A percentile compares a stretch with the other conserved stretches of the same genome.
phyloP scores from a whole-genome alignment of 2,113 vertebrate genomes.

The Morone saxatilis region DNA sequence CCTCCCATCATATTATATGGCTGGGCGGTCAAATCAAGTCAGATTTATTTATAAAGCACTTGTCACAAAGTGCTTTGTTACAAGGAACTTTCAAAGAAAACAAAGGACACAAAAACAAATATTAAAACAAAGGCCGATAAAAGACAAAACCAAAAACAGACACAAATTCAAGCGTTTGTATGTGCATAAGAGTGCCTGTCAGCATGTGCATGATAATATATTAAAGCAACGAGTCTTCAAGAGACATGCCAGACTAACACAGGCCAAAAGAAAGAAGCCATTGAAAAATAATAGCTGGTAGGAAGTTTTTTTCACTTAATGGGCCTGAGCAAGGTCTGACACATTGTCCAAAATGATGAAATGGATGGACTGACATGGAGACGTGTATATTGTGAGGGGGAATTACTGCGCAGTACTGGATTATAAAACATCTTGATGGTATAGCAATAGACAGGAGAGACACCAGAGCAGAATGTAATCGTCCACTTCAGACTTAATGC shows the following conservation, averaged over 20 bases:
- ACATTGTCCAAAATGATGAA: slow-evolving; percentile 41
- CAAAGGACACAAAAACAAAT: slow-evolving; percentile 42
- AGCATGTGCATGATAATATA: slow-evolving; percentile 10
- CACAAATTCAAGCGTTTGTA: background rate
- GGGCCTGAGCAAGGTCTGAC: slow-evolving; percentile 8
- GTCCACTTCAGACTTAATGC: background rate
- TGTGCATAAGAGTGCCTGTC: background rate
- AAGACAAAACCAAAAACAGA: slow-evolving; percentile 16
- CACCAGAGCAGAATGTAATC: slow-evolving; percentile 8
- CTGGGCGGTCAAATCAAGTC: slow-evolving; percentile 57
- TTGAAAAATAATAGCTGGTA: background rate
- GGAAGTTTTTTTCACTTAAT: slow-evolving; percentile 25
- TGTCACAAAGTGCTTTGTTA: slow-evolving; percentile 53
- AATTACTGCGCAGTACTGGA: slow-evolving; percentile 8
- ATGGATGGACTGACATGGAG: slow-evolving; percentile 10
- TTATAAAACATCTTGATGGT: slow-evolving; percentile 19
- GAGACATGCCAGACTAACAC: background rate
- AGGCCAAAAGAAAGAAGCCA: slow-evolving; percentile 4
- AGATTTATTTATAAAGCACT: slow-evolving; percentile 60
- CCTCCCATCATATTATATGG: slow-evolving; percentile 50
- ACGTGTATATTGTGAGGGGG: slow-evolving; percentile 25
- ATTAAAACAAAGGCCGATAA: slow-evolving; percentile 28
- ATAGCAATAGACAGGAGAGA: background rate
- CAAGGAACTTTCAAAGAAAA: slow-evolving; percentile 46
- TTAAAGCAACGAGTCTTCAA: slow-evolving; percentile 1